Evolutionary conservation across 1,140 invertebrate species (phyloP).

Genomic region (Eriosoma lanigerum): DNA sequence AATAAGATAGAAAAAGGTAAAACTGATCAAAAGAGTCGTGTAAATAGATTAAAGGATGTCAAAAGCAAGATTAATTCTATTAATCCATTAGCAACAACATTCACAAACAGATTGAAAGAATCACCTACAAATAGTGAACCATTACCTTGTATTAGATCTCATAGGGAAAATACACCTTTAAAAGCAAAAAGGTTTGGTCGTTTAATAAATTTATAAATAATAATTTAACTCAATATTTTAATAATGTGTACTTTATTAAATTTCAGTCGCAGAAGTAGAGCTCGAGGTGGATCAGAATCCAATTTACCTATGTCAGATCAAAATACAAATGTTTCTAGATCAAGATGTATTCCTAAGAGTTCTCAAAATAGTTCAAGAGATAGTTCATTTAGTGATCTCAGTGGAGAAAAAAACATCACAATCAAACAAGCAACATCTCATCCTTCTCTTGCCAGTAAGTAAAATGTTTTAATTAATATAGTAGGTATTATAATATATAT

Average conservation of each 20-base stretch:
- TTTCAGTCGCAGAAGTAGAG: constrained; percentile 33
- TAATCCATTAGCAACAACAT: not conserved
- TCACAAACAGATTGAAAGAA: constrained; percentile 25
- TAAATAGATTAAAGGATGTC: constrained; percentile 70
- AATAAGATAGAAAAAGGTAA: constrained; percentile 77
- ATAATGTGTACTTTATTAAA: not conserved
- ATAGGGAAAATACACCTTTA: constrained; percentile 9
- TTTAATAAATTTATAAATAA: not conserved
- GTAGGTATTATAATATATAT: too few relatives aligned
- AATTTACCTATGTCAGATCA: constrained; percentile 29
- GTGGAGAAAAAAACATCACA: constrained; percentile 25
- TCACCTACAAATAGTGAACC: constrained; percentile 42
- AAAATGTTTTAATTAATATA: too few relatives aligned
- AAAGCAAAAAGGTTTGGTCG: constrained; percentile 34
- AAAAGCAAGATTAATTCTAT: constrained; percentile 71
- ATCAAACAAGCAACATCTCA: constrained; percentile 42
- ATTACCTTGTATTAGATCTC: constrained; percentile 14
- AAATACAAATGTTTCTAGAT: not conserved
- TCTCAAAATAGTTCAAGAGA: constrained; percentile 47
- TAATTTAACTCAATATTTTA: not conserved
- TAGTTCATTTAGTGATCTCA: constrained; percentile 47
- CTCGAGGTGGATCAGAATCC: constrained; percentile 40
- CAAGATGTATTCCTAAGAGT: constrained; percentile 39
- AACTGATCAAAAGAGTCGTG: constrained; percentile 68
- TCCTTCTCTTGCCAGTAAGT: constrained; percentile 28